A percentile compares a stretch with the other conserved stretches of the same genome.
These are phyloP conservation scores for Nasonia vitripennis DNA, from an alignment of 1,140 invertebrate species.

Conservation along the genomic window DNA sequence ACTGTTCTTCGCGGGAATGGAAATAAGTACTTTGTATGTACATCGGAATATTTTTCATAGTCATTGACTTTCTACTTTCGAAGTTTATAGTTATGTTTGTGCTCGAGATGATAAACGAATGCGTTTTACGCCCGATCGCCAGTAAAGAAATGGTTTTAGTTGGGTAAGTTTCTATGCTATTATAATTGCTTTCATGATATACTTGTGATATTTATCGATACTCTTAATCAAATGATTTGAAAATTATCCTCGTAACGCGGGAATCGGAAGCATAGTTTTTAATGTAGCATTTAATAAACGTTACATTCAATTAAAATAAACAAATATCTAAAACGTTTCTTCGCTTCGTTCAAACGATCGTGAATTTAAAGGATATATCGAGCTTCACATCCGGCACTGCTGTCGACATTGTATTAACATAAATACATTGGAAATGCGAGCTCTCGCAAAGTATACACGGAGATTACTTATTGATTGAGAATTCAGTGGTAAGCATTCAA, in stretches of 20 bases:
- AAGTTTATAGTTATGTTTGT: too few species aligned
- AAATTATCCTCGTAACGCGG: too few species aligned
- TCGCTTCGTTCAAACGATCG: background rate
- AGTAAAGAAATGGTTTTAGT: background rate
- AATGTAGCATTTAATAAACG: background rate
- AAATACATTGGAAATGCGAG: too few species aligned
- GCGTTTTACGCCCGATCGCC: background rate
- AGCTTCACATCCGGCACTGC: background rate
- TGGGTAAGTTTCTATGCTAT: too few species aligned
- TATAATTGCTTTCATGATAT: background rate
- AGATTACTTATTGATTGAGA: background rate
- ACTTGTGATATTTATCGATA: too few species aligned
- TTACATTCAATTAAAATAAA: background rate
- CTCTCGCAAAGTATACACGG: too few species aligned
- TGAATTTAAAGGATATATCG: background rate
- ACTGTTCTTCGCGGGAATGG: too few species aligned
- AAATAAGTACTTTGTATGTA: too few species aligned
- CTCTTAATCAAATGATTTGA: too few species aligned
- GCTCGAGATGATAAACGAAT: too few species aligned
- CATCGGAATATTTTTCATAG: too few species aligned
- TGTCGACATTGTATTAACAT: background rate
- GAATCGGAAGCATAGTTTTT: background rate
- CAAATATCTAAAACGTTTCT: background rate
- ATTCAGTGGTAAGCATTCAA: background rate
- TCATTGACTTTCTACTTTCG: too few species aligned